These are phyloP conservation scores for Drosophila anomelani DNA, from an alignment of 2,888 invertebrate genomes.

Conservation along the genomic window DNA sequence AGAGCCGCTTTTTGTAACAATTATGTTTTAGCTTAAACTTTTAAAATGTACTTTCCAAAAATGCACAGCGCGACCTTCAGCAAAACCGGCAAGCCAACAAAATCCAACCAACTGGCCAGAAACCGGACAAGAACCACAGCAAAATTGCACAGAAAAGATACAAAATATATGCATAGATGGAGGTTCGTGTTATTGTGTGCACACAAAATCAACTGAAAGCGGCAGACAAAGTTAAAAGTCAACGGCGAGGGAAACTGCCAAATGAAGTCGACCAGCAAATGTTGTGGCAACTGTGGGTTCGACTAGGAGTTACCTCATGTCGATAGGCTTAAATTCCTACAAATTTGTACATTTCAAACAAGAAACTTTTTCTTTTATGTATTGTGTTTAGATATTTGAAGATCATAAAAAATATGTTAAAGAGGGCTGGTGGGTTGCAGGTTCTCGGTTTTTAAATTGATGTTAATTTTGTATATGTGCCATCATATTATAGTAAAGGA, in stretches of 20 bases:
- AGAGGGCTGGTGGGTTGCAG: too few species aligned
- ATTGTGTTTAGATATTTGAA: too few species aligned
- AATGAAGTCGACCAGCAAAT: constrained; percentile 52
- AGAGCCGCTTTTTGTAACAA: constrained; percentile 70
- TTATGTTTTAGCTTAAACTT: constrained; percentile 66
- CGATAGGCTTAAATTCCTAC: not conserved
- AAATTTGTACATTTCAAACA: not conserved
- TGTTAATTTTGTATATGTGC: too few species aligned
- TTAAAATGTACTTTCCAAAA: constrained; percentile 75
- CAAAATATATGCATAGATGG: constrained; percentile 23
- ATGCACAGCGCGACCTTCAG: constrained; percentile 65
- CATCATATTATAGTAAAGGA: too few species aligned
- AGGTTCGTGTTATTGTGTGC: constrained; percentile 38
- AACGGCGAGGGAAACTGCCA: constrained; percentile 47
- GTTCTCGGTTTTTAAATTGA: too few species aligned
- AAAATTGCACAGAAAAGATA: constrained; percentile 64
- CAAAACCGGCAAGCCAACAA: constrained; percentile 37
- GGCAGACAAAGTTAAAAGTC: constrained; percentile 64
- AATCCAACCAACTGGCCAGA: constrained; percentile 52
- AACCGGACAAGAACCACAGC: constrained; percentile 46
- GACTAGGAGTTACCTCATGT: not conserved
- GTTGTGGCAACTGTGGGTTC: not conserved
- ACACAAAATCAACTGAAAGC: constrained; percentile 35
- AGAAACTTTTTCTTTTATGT: too few species aligned
- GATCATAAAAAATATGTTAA: too few species aligned